Evolutionary conservation across 2,797 vertebrate species (phyloP), one percentile per base, ranked within the genome.

Genomic region (Eulemur rubriventer): DNA sequence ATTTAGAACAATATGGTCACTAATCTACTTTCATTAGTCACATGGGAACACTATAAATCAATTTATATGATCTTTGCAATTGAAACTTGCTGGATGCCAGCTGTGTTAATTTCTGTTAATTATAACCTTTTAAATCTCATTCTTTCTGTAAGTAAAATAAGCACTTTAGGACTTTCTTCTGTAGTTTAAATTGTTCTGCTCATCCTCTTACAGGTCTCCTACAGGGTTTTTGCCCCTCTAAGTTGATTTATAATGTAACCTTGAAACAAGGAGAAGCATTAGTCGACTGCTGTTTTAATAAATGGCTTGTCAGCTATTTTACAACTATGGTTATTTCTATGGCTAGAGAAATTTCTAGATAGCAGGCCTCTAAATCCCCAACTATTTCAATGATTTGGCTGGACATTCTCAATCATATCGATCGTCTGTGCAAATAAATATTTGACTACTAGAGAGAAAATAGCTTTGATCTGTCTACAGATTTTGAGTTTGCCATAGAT

Each of bases 231-330:
- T 81, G 55, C 63, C 81, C 82, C 97, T 97, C 55, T 96, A 95
- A 94, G 90, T 97, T 98, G 98, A 98, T 98, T 98, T 98, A 98
- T 97, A 98, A 92, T 55, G 46, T 96, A 98, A 98, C 98, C 98
- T 98, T 98, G 98, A 98, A 97, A 96, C 28, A 97, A 98, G 97
- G 96, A 97, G 95, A 98, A 55, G 96, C 96, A 95, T 98, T 98
- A 98, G 97, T 95, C 63, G 41, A 97, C 93, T 2, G 0, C 96
- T 98, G 95, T 97, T 98, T 97, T 97, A 98, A 98, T 97, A 98
- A 98, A 98, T 98, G 96, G 33, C 94, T 98, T 98, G 97, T 98
- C 98, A 98, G 95, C 90, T 97, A 52, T 87, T 98, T 96, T 96
- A 84, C 97, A 98, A 97, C 96, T 97, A 92, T 97, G 97, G 94